These are phyloP conservation scores for Phycodurus eques DNA, from an alignment of 2,113 vertebrate species.

Conservation along the genomic window DNA sequence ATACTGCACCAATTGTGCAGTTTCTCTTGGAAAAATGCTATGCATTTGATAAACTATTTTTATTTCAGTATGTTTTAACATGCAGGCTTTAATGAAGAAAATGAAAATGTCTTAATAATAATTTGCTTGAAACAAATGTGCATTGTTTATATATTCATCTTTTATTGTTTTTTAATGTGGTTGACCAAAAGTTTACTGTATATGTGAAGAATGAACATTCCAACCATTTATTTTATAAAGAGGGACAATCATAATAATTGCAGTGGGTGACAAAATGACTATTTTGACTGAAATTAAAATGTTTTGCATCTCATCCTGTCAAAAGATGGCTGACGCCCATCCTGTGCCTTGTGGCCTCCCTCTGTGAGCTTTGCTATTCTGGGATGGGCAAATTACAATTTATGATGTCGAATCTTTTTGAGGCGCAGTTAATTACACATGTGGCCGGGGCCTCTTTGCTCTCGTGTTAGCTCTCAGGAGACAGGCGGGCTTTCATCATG, in stretches of 20 bases:
- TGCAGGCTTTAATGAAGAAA: constrained; percentile 61
- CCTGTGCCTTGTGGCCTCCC: constrained; percentile 41
- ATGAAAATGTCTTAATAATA: constrained; percentile 36
- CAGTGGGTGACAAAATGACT: constrained; percentile 54
- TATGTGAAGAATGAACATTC: constrained; percentile 32
- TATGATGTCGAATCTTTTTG: constrained; percentile 59
- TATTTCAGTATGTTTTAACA: constrained; percentile 49
- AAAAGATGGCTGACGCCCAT: constrained; percentile 27
- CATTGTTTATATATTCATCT: constrained; percentile 33
- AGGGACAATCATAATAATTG: constrained; percentile 30
- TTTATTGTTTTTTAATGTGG: not conserved
- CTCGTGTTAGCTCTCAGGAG: constrained; percentile 30
- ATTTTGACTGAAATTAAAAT: constrained; percentile 59
- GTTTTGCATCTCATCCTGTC: constrained; percentile 49
- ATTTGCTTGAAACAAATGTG: constrained; percentile 39
- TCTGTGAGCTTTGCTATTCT: constrained; percentile 53
- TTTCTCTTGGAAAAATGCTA: constrained; percentile 71
- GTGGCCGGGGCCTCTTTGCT: constrained; percentile 50
- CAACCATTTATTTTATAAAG: constrained; percentile 8
- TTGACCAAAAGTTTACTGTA: constrained; percentile 13
- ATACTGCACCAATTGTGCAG: constrained; percentile 65
- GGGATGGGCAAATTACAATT: constrained; percentile 50
- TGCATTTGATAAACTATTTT: constrained; percentile 78
- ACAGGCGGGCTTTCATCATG: constrained; percentile 66
- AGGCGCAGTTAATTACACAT: constrained; percentile 64